phyloP scores from a whole-genome alignment of 2,797 vertebrate genomes.

The Silurus aristotelis region DNA sequence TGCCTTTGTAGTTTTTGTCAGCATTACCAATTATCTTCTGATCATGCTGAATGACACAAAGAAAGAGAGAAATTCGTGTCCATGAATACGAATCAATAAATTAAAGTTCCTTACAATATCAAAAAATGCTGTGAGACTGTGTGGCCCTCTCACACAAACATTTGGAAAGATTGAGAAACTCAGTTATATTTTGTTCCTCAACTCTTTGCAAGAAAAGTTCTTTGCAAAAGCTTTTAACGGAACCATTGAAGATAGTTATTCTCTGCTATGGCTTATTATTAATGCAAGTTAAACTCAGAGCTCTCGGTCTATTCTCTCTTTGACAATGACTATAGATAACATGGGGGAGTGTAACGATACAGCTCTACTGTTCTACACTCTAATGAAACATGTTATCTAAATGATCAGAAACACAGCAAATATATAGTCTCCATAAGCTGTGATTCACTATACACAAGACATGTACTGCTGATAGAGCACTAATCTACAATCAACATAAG shows the following conservation, averaged over 20 bases:
- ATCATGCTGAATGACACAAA: no score
- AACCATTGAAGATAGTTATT: neutral
- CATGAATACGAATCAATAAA: no score
- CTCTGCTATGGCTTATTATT: slow-evolving; percentile 22
- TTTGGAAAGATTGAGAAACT: neutral
- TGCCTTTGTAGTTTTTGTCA: no score
- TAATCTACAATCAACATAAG: neutral
- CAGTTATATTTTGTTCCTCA: neutral
- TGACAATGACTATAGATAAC: neutral
- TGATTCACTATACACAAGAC: neutral
- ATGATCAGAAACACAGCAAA: neutral
- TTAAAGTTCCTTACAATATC: no score
- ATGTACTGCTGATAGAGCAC: neutral
- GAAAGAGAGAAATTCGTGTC: no score
- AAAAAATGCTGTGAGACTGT: no score
- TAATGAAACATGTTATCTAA: neutral
- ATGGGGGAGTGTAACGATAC: neutral
- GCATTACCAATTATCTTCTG: no score
- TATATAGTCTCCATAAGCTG: neutral
- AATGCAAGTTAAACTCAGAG: slow-evolving; percentile 16
- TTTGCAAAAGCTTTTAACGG: neutral
- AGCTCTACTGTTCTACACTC: neutral
- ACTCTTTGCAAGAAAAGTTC: neutral
- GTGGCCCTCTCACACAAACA: neutral
- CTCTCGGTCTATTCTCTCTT: neutral